Conservation (phyloP, 2,888 invertebrate species). For the Drosophila tripunctata region DNA sequence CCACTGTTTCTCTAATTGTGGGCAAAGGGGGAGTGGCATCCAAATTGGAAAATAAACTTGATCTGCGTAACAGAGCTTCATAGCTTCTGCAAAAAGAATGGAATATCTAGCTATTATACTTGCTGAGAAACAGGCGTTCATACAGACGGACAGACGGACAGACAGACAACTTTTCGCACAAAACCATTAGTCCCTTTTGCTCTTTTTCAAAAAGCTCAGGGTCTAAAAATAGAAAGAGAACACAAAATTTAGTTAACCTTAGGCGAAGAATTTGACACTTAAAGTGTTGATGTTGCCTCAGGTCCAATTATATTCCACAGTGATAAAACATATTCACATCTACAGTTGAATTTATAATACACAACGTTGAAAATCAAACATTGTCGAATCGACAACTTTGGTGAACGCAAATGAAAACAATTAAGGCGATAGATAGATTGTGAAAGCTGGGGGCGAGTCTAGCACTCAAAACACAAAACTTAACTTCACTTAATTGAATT, state of each 20-base stretch:
- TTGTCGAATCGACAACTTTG: slow-evolving; percentile 44
- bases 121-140: too few relatives aligned
- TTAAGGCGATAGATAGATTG: slow-evolving; percentile 37
- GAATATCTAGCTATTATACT: too few relatives aligned
- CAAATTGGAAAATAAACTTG: too few relatives aligned
- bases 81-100: too few relatives aligned
- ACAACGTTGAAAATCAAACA: slow-evolving; percentile 48
- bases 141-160: too few relatives aligned
- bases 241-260: slow-evolving; percentile 46
- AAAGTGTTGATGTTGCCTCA: slow-evolving; percentile 12
- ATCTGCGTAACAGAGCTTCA: too few relatives aligned
- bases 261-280: slow-evolving; percentile 29
- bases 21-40: too few relatives aligned
- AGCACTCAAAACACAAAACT: slow-evolving; percentile 27
- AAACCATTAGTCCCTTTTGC: too few relatives aligned
- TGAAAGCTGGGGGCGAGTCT: slow-evolving; percentile 19
- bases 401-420: slow-evolving; percentile 64
- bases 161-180: too few relatives aligned
- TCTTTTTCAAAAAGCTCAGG: too few relatives aligned
- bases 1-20: too few relatives aligned
- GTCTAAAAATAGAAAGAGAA: too few relatives aligned
- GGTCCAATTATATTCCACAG: neutral
- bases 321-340: slow-evolving; percentile 20
- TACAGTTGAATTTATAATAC: neutral
- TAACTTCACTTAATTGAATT: slow-evolving; percentile 69